Conservation (phyloP, 2,113 vertebrate species). For the Petrocephalus zakoni region DNA sequence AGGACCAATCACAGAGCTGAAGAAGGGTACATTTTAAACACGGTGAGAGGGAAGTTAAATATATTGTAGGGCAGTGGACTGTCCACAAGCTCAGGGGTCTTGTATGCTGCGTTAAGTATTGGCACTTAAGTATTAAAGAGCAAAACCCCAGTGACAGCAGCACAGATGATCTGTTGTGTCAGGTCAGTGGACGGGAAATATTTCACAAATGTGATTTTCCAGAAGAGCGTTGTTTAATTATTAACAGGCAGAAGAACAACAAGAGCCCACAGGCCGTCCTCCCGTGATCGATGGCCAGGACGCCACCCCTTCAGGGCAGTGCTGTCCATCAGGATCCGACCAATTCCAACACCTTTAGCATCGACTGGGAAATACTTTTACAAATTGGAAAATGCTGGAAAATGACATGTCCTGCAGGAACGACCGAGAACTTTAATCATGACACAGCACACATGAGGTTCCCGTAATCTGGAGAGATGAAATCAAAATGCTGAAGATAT, state of each 20-base stretch:
- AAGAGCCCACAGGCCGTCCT: not conserved
- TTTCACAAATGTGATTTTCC: constrained; percentile 37
- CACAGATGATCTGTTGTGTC: constrained; percentile 40
- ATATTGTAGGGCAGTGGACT: not conserved
- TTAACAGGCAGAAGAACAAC: constrained; percentile 38
- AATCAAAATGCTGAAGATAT: not conserved
- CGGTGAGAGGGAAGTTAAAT: not conserved
- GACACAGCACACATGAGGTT: not conserved
- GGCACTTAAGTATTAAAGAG: constrained; percentile 45
- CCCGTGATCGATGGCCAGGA: not conserved
- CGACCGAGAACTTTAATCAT: not conserved
- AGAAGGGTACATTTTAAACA: not conserved
- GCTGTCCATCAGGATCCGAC: not conserved
- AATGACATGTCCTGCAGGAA: not conserved
- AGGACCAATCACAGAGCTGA: not conserved
- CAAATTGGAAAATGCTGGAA: not conserved
- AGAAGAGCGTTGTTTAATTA: constrained; percentile 38
- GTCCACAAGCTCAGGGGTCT: constrained; percentile 27
- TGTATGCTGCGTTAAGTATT: constrained; percentile 42
- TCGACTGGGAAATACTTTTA: not conserved
- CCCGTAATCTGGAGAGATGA: not conserved
- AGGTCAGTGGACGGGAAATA: constrained; percentile 23
- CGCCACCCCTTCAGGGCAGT: not conserved
- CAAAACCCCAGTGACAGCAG: constrained; percentile 25
- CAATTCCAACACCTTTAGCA: not conserved